Evolutionary conservation across 2,888 invertebrate species (phyloP).

Genomic region (Campoletis raptor): DNA sequence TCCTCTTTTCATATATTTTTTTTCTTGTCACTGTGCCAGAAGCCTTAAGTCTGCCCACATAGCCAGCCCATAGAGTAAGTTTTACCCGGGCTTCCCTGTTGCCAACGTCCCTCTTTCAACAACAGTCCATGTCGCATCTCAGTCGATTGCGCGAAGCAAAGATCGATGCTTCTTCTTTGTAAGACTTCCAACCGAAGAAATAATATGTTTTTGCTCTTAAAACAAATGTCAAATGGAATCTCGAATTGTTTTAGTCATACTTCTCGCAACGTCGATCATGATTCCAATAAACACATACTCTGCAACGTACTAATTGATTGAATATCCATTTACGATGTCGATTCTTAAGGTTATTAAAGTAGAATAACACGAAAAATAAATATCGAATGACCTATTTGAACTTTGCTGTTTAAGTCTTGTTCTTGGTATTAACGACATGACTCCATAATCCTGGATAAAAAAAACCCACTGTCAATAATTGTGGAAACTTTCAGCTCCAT

Average conservation of each 20-base stretch:
- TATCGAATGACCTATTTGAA: constrained; percentile 59
- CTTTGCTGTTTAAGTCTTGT: constrained; percentile 9
- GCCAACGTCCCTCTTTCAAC: constrained; percentile 6
- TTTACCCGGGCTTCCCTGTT: constrained; percentile 52
- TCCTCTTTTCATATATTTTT: neutral
- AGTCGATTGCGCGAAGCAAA: constrained; percentile 51
- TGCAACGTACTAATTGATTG: neutral
- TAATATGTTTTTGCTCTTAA: neutral
- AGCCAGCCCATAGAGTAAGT: constrained; percentile 35
- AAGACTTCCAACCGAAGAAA: constrained; percentile 51
- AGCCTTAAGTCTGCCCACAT: constrained; percentile 56
- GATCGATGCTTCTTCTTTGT: constrained; percentile 57
- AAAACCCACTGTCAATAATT: neutral
- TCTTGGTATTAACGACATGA: neutral
- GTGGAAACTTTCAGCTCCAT: neutral
- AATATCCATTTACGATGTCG: neutral
- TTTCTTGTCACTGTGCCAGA: constrained; percentile 42
- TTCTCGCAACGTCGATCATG: neutral
- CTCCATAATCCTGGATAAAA: neutral
- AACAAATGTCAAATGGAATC: neutral
- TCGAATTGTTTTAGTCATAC: neutral
- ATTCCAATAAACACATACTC: neutral
- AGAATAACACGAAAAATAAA: constrained; percentile 33
- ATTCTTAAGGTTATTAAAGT: neutral
- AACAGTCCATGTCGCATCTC: constrained; percentile 13